Percentiles rank a stretch among this genome's conserved stretches.
phyloP scores from a whole-genome alignment of 1,140 invertebrate genomes.

The Trigoniulus corallinus region DNA sequence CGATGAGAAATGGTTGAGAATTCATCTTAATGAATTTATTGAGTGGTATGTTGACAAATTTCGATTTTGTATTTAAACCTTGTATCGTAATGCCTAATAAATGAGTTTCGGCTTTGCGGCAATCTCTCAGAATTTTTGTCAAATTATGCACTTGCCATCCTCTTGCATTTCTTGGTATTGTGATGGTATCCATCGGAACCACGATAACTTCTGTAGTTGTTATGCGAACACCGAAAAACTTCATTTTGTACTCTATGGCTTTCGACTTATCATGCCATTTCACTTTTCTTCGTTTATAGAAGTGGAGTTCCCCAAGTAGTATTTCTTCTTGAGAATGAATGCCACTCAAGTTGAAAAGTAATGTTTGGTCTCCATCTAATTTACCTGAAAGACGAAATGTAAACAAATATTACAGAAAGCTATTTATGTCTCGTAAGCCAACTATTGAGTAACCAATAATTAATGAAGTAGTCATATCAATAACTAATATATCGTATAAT shows the following conservation, averaged over 20 bases:
- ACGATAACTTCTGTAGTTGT: constrained; percentile 18
- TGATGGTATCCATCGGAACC: constrained; percentile 15
- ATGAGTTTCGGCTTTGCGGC: constrained; percentile 8
- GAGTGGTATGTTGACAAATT: constrained; percentile 6
- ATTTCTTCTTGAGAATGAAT: constrained; percentile 20
- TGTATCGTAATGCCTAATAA: constrained; percentile 12
- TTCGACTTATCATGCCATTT: neutral
- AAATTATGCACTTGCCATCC: constrained; percentile 21
- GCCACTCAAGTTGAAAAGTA: constrained; percentile 25
- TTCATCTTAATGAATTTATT: constrained; percentile 17
- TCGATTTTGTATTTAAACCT: neutral
- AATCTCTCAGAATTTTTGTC: constrained; percentile 18
- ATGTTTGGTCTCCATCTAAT: neutral
- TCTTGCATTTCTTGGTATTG: constrained; percentile 20
- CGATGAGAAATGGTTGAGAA: constrained; percentile 25
- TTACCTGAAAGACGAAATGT: neutral
- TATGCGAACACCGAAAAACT: constrained; percentile 20
- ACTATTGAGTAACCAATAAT: too few relatives aligned
- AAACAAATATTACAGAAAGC: too few relatives aligned
- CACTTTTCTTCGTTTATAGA: constrained; percentile 18
- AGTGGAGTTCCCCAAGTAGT: constrained; percentile 24
- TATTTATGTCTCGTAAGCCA: too few relatives aligned
- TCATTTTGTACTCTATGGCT: constrained; percentile 7
- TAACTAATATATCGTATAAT: too few relatives aligned
- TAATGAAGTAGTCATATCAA: too few relatives aligned